These are phyloP conservation scores for Tanypteryx hageni DNA, from an alignment of 2,888 invertebrate species.

Conservation along the genomic window DNA sequence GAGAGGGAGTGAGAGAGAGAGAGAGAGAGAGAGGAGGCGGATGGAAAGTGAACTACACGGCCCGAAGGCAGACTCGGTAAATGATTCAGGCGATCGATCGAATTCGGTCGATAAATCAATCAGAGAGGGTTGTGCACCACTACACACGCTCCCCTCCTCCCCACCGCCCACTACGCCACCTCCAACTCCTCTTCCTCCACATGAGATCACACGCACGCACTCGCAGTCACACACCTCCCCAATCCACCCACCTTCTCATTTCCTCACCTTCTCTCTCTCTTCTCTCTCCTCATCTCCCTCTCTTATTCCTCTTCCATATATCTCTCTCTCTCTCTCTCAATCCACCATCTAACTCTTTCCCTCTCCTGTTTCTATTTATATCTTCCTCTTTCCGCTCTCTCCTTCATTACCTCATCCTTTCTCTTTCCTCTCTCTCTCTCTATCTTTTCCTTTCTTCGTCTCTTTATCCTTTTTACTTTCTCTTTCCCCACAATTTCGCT, in stretches of 20 bases:
- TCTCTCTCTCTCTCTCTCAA: neutral
- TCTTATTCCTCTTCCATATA: too few relatives aligned
- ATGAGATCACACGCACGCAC: too few relatives aligned
- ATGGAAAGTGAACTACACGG: constrained; percentile 16
- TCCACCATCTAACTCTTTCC: neutral
- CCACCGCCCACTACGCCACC: neutral
- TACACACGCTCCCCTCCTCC: neutral
- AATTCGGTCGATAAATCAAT: constrained; percentile 17
- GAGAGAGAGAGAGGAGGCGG: neutral
- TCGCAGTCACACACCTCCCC: too few relatives aligned
- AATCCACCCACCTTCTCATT: too few relatives aligned
- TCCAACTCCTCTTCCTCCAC: too few relatives aligned
- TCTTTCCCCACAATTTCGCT: neutral
- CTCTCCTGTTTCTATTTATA: too few relatives aligned
- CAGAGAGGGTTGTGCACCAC: constrained; percentile 15
- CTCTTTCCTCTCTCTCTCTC: neutral
- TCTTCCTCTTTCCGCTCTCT: neutral
- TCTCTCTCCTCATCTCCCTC: too few relatives aligned
- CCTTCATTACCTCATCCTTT: neutral
- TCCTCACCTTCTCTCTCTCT: too few relatives aligned
- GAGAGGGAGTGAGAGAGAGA: neutral
- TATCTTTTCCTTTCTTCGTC: neutral
- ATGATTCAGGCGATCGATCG: constrained; percentile 18
- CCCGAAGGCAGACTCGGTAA: constrained; percentile 4
- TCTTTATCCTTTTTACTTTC: neutral